Base-by-base conservation (phyloP, 2,888 invertebrate genomes). In the Agrotis clavis region DNA sequence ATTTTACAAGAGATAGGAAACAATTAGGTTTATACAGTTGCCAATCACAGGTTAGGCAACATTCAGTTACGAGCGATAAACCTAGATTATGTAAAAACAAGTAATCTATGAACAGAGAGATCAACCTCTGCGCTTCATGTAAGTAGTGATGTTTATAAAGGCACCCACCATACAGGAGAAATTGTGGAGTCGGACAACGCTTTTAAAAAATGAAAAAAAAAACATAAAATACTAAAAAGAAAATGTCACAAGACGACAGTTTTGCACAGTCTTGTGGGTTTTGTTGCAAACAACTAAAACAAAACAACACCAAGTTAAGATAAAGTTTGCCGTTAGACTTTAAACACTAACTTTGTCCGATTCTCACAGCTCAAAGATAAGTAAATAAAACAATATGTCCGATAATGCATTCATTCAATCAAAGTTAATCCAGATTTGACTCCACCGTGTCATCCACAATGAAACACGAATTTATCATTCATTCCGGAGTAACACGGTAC, bases 401-500 rank as follows among this genome's bases (percentile, higher is more conserved):
- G 86, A 86, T 81, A 59, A 73, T 75, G 48, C 59, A 71, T 47
- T 68, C 71, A 67, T 64, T 70, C 81, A 77, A 81, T 84, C 84
- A 81, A 71, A 75, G 77, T 86, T 86, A 79, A 77, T 72, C 35
- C 62, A 73, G 75, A 76, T 80, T 74, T 77, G 25, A 61, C 53
- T 73, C 53, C 63, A 47, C 30, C 4, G 60, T 60, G 59, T 60
- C 56, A 45, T 63, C 51, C 11, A 69, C 68, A 56, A 82, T 86
- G 86, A 73, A 73, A 70, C 71, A 85, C 77, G 61, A 82, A 47
- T 71, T 79, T 64, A 73, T 81, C 62, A 77, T 77, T 60, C 79
- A 79, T 4, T 79, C 87, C 14, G 77, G 77, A 41, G n/a, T 69
- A 5, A 45, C 67, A 30, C 73, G 87, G 86, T 85, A 86, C 61